phyloP scores from a whole-genome alignment of 1,140 invertebrate species.

The Metopolophium dirhodum region DNA sequence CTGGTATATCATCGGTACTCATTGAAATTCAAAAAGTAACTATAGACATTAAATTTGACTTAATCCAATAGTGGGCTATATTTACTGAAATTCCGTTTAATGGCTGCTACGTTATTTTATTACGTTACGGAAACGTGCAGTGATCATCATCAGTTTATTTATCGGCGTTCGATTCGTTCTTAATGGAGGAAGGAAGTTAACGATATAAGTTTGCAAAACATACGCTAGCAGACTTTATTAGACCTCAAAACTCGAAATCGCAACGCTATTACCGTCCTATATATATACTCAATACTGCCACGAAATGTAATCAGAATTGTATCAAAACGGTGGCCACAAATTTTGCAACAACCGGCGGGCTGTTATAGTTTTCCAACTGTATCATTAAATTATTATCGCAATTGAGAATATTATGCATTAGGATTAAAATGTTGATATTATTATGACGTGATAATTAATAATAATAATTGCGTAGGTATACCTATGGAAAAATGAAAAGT shows the following conservation, averaged over 20 bases:
- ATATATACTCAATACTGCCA: not conserved
- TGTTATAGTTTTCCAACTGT: not conserved
- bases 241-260: not conserved
- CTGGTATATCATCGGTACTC: not conserved
- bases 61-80: not conserved
- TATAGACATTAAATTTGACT: not conserved
- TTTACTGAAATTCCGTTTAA: conserved; percentile 1
- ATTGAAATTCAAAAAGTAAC: conserved; percentile 8
- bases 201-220: not conserved
- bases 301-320: not conserved
- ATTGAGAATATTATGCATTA: not conserved
- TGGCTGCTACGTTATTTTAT: not conserved
- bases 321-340: not conserved
- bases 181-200: not conserved
- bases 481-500: not conserved
- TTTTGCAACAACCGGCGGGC: not conserved
- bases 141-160: conserved; percentile 13
- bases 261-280: not conserved
- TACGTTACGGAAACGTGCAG: not conserved
- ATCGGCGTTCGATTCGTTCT: not conserved
- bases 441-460: not conserved
- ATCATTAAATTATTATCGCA: not conserved
- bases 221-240: not conserved
- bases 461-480: too few species aligned
- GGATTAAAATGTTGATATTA: not conserved